phyloP scores from a whole-genome alignment of 2,113 vertebrate species.

The Cathartes aura region DNA sequence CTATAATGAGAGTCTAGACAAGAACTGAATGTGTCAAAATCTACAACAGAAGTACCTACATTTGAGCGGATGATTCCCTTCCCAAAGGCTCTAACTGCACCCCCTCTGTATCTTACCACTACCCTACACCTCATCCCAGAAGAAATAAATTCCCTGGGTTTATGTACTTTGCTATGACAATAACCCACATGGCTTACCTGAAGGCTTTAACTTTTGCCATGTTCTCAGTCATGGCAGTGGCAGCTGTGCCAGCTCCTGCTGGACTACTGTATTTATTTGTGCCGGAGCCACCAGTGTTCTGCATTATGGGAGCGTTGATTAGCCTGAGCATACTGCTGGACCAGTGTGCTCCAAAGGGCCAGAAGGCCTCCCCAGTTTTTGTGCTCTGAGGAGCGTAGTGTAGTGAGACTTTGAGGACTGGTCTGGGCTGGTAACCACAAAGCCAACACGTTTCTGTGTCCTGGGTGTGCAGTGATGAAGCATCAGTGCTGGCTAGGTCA shows the following conservation, averaged over 20 bases:
- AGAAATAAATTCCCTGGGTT: neutral
- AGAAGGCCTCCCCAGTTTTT: neutral
- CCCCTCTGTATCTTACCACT: neutral
- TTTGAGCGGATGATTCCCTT: neutral
- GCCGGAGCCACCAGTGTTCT: neutral
- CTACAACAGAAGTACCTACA: neutral
- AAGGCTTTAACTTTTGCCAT: neutral
- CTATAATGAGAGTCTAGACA: neutral
- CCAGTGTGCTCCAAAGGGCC: neutral
- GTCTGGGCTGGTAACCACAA: neutral
- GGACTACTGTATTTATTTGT: neutral
- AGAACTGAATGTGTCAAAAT: neutral
- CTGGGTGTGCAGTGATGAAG: neutral
- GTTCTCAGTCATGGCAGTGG: neutral
- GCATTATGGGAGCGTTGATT: neutral
- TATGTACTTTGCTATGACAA: neutral
- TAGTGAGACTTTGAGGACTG: neutral
- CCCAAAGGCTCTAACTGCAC: neutral
- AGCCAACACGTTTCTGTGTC: neutral
- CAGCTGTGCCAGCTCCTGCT: neutral
- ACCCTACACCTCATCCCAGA: neutral
- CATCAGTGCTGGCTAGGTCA: neutral
- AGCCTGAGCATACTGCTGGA: neutral
- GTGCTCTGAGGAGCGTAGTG: neutral
- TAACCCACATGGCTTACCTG: rapidly evolving